These are phyloP conservation scores for Minunthozetes semirufus DNA, from an alignment of 2,888 invertebrate genomes.

Conservation along the genomic window DNA sequence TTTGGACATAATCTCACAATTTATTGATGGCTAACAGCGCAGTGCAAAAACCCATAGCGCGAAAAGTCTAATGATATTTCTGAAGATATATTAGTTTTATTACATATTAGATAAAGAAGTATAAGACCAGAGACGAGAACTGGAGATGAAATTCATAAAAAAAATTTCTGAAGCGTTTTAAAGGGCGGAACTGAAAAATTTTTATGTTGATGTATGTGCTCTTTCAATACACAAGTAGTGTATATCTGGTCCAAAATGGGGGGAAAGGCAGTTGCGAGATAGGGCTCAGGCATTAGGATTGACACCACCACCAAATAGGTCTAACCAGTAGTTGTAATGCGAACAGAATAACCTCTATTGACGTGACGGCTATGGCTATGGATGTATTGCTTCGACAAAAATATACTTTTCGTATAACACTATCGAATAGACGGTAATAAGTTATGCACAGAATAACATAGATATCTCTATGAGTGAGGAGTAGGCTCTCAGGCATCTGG, in stretches of 20 bases:
- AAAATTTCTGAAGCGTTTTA: background rate
- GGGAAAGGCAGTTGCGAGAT: background rate
- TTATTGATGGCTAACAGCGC: background rate
- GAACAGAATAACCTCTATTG: background rate
- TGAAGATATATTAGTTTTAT: background rate
- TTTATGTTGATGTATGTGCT: background rate
- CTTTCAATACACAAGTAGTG: background rate
- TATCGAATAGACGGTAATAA: too few relatives aligned
- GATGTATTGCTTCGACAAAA: too few relatives aligned
- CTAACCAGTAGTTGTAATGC: background rate
- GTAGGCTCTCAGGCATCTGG: conserved; percentile 4
- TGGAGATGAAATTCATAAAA: background rate
- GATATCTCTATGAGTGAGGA: background rate
- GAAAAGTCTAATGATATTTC: background rate
- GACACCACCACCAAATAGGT: conserved; percentile 7
- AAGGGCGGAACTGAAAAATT: background rate
- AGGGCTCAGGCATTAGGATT: background rate
- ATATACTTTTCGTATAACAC: too few relatives aligned
- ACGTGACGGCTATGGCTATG: too few relatives aligned
- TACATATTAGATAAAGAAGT: background rate
- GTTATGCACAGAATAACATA: background rate
- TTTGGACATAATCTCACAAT: background rate
- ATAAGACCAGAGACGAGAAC: background rate
- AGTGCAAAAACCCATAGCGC: background rate
- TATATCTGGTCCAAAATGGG: background rate